A percentile compares a stretch with the other conserved stretches of the same genome.
Conservation (phyloP, 1,140 invertebrate genomes). For the Scaptomyza graminum region DNA sequence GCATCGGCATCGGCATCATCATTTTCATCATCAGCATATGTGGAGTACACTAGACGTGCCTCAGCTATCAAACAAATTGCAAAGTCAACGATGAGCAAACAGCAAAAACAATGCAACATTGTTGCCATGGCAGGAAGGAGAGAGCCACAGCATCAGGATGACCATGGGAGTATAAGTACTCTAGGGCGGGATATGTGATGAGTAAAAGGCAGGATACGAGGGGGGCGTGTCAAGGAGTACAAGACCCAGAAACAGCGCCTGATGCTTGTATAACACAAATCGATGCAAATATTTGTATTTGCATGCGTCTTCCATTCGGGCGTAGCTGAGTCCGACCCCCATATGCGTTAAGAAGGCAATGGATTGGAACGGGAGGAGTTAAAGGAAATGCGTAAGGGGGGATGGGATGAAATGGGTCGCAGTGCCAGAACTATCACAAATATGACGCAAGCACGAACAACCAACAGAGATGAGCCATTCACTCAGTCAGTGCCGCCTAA, state of each 20-base stretch:
- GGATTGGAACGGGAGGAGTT: no score
- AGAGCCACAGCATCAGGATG: background rate
- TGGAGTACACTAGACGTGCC: conserved; percentile 60
- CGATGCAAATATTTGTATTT: conserved; percentile 82
- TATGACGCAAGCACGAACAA: conserved; percentile 39
- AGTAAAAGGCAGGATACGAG: no score
- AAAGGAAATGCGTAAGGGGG: background rate
- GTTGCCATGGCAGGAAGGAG: conserved; percentile 5
- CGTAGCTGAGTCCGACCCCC: conserved; percentile 21
- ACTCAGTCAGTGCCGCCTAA: background rate
- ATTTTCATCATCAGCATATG: conserved; percentile 25
- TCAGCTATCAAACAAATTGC: conserved; percentile 48
- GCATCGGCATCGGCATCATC: no score
- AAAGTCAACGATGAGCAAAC: conserved; percentile 68
- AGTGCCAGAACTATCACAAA: conserved; percentile 11
- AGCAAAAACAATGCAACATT: conserved; percentile 70
- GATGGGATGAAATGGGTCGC: background rate
- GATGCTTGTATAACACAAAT: conserved; percentile 69
- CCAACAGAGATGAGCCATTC: conserved; percentile 9
- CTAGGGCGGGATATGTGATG: background rate
- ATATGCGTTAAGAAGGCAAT: background rate
- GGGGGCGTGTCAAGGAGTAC: background rate
- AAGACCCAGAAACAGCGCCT: conserved; percentile 34
- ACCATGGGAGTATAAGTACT: background rate
- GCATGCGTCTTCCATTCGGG: conserved; percentile 67